phyloP scores from a whole-genome alignment of 2,113 vertebrate species.

The Alouatta palliata region DNA sequence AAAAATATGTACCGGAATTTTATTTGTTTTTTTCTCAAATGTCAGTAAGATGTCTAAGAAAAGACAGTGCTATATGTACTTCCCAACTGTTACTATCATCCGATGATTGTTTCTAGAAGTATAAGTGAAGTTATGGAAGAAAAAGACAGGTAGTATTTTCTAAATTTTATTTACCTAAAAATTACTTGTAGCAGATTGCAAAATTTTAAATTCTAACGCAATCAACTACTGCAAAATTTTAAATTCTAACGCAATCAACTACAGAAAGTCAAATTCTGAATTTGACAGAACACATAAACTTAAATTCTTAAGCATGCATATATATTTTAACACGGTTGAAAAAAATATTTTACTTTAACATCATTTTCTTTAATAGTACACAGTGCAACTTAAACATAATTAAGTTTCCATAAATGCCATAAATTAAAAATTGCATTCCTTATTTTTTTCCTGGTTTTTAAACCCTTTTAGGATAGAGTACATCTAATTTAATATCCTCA shows the following conservation, averaged over 20 bases:
- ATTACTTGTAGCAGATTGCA: neutral
- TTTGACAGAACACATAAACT: neutral
- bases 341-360: neutral
- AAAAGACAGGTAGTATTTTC: neutral
- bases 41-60: neutral
- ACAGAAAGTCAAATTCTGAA: neutral
- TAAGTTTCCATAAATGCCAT: neutral
- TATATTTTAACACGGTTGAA: neutral
- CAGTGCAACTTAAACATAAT: neutral
- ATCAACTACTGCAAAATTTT: no score
- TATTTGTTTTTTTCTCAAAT: neutral
- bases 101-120: neutral
- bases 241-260: no score
- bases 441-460: neutral
- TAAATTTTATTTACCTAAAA: neutral
- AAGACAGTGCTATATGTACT: neutral
- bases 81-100: neutral
- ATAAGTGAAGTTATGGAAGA: neutral
- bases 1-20: neutral
- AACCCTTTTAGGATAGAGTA: neutral
- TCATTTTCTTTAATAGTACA: neutral
- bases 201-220: neutral
- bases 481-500: neutral
- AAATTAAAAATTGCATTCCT: neutral
- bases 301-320: neutral